These are phyloP conservation scores for Zoanthus gigantus DNA, from an alignment of 92 coral and sea anemone species.

Conservation along the genomic window DNA sequence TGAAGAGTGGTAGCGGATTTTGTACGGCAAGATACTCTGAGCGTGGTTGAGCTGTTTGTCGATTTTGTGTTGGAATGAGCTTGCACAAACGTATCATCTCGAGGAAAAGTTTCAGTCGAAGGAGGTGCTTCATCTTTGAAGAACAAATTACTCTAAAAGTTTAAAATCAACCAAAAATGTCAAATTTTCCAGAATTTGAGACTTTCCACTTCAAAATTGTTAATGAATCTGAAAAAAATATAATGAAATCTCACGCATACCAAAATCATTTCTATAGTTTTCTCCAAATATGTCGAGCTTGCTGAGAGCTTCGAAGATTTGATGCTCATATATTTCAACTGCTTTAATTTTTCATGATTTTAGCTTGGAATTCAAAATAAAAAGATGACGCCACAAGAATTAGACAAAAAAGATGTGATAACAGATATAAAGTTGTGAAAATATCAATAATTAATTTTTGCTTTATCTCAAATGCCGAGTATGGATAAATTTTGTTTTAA, in stretches of 20 bases:
- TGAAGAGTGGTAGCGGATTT: constrained; percentile 54
- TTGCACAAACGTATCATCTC: constrained; percentile 81
- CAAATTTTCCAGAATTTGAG: background rate
- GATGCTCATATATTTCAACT: background rate
- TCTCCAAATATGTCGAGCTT: background rate
- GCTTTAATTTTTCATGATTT: constrained; percentile 21
- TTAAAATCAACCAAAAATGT: background rate
- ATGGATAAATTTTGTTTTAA: background rate
- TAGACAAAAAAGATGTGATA: background rate
- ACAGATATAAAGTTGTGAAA: background rate
- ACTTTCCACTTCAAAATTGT: background rate
- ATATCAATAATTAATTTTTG: background rate
- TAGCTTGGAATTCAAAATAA: constrained; percentile 3
- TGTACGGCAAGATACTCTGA: constrained; percentile 50
- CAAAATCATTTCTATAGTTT: constrained; percentile 51
- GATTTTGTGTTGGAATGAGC: constrained; percentile 57
- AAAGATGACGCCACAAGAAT: background rate
- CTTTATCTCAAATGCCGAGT: background rate
- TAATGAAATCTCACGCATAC: constrained; percentile 32
- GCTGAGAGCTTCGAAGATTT: background rate
- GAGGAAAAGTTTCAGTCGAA: constrained; percentile 56
- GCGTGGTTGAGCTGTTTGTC: constrained; percentile 43
- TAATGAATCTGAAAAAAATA: background rate
- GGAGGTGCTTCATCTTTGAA: constrained; percentile 86
- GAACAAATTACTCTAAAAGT: constrained; percentile 84